Conservation (phyloP, 2,888 invertebrate genomes). For the Chironomus riparius region DNA sequence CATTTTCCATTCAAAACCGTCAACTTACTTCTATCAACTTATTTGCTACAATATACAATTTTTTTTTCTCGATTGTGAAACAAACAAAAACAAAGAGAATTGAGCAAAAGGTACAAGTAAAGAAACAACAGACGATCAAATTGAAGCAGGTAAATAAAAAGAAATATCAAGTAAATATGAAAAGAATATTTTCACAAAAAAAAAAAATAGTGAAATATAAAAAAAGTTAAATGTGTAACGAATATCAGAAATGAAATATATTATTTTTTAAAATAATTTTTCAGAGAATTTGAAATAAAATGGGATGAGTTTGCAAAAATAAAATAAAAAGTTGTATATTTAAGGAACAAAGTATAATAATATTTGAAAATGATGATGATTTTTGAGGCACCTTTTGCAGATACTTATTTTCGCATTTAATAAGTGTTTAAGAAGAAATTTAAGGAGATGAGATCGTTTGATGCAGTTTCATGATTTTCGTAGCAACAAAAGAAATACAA, state of each 20-base stretch:
- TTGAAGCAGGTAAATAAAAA: slow-evolving; percentile 22
- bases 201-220: background rate
- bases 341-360: no score
- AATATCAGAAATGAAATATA: slow-evolving; percentile 1
- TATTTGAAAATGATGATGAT: background rate
- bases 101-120: slow-evolving; percentile 7
- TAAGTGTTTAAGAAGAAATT: background rate
- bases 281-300: background rate
- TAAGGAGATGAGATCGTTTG: no score
- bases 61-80: background rate
- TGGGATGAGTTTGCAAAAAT: slow-evolving; percentile 1
- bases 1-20: no score
- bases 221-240: slow-evolving; percentile 5
- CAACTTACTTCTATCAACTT: background rate
- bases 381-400: background rate
- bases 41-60: background rate
- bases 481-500: no score
- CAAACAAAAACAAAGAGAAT: slow-evolving; percentile 4
- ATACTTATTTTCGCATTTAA: slow-evolving; percentile 6
- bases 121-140: slow-evolving; percentile 21
- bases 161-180: slow-evolving; percentile 20
- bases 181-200: slow-evolving; percentile 16
- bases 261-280: background rate
- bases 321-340: background rate
- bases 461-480: no score